Base-by-base conservation (phyloP, 2,797 vertebrate species). In the Tapirus indicus region DNA sequence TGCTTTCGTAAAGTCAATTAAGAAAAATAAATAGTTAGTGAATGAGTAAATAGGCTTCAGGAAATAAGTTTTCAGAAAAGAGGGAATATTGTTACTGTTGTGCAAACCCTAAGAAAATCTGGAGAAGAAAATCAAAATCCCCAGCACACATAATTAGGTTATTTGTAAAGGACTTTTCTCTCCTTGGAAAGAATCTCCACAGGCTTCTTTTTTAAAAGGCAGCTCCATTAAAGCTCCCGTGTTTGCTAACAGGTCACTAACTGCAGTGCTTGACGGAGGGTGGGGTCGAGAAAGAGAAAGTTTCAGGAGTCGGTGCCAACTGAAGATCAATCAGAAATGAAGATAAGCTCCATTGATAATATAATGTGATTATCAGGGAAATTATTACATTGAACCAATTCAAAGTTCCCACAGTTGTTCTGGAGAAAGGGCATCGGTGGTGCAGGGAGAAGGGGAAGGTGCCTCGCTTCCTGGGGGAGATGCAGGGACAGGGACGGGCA, bases 311-410 rank as follows among this genome's bases (percentile, higher is more conserved):
- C 8, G 0, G 21, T 68, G 74, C 52, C 72, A 93, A 77, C 2
- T 74, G 85, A 95, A 96, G 92, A 92, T 85, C 86, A 86, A 88
- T 88, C 80, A 91, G 92, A 89, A 95, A 83, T 35, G 64, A 88
- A 97, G 84, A 88, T 88, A 78, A 94, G 66, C 13, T 38, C 52
- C 18, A 35, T 29, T 4, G 16, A 60, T 86, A 64, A 44, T 80
- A 77, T 41, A 72, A 75, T 60, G 20, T 62, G 69, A 88, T 29
- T 82, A 44, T 23, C 49, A 25, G 68, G 62, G 25, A 79, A 68
- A 92, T 62, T 35, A 58, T 86, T 87, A 68, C 68, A 56, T n/a
- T 78, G 91, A 95, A 68, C 79, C 93, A 66, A 92, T 54, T 88
- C 95, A 86, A 94, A 85, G 88, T 88, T 96, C 75, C 94, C 17